Conservation (phyloP, 2,888 invertebrate genomes). For the Diaphora mendica region DNA sequence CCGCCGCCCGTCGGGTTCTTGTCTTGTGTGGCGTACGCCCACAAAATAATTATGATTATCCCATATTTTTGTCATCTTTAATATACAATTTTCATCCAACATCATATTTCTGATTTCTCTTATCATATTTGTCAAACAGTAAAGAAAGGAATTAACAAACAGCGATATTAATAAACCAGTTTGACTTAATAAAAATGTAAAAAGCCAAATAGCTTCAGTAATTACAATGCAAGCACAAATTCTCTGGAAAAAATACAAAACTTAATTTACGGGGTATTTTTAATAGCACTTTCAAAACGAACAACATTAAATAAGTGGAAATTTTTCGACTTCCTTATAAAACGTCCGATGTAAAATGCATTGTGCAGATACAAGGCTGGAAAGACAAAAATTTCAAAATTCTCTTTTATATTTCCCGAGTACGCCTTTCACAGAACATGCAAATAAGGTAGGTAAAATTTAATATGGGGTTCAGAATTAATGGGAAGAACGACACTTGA, state of each 20-base stretch:
- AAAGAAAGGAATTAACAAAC: not conserved
- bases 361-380: conserved; percentile 64
- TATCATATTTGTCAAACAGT: not conserved
- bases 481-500: conserved; percentile 37
- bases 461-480: conserved; percentile 55
- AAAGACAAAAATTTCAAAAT: conserved; percentile 47
- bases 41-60: too few species aligned
- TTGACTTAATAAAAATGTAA: not conserved
- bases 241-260: not conserved
- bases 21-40: too few species aligned
- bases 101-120: not conserved
- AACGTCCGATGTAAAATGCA: conserved; percentile 72
- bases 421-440: conserved; percentile 41
- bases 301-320: conserved; percentile 36
- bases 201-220: not conserved
- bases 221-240: not conserved
- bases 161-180: not conserved
- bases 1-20: too few species aligned
- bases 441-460: conserved; percentile 55
- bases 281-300: conserved; percentile 18
- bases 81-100: not conserved
- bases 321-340: conserved; percentile 28
- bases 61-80: too few species aligned
- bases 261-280: conserved; percentile 4
- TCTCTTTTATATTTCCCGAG: conserved; percentile 43